Conservation (phyloP, 1,140 invertebrate species). For the Drosophila parvula region DNA sequence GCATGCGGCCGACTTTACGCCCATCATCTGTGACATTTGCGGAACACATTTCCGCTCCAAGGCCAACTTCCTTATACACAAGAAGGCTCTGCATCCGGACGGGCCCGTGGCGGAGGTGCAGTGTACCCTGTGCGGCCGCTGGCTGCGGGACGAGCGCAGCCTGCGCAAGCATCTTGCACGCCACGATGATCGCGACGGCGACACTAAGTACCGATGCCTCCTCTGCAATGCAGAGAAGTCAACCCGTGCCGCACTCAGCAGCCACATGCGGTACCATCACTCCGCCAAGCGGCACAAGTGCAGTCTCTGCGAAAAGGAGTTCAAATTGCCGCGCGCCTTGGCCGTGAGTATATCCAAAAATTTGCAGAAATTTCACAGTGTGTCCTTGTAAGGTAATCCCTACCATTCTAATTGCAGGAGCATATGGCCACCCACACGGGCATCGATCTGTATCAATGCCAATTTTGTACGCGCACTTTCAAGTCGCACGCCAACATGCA, state of each 20-base stretch:
- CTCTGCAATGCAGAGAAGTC: constrained; percentile 72
- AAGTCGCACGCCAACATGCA: constrained; percentile 82
- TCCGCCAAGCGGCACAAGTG: constrained; percentile 69
- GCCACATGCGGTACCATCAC: constrained; percentile 79
- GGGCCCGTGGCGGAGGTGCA: constrained; percentile 73
- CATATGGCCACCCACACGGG: constrained; percentile 81
- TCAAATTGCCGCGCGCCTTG: constrained; percentile 62
- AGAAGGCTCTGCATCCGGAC: constrained; percentile 71
- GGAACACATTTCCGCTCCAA: constrained; percentile 72
- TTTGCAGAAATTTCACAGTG: too few relatives aligned
- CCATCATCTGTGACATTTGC: constrained; percentile 76
- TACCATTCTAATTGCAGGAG: constrained; percentile 42
- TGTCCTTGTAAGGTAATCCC: too few relatives aligned
- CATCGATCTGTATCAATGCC: constrained; percentile 74
- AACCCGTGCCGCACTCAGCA: constrained; percentile 69
- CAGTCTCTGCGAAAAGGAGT: constrained; percentile 75
- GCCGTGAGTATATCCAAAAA: constrained; percentile 48
- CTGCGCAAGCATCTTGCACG: constrained; percentile 70
- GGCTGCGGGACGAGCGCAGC: constrained; percentile 76
- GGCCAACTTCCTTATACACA: constrained; percentile 73
- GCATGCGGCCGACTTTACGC: constrained; percentile 68
- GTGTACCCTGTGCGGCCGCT: constrained; percentile 69
- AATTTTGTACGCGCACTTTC: constrained; percentile 74
- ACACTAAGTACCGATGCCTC: constrained; percentile 67
- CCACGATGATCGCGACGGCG: constrained; percentile 64